Conservation (phyloP, 2,113 vertebrate genomes). For the Piliocolobus tephrosceles region DNA sequence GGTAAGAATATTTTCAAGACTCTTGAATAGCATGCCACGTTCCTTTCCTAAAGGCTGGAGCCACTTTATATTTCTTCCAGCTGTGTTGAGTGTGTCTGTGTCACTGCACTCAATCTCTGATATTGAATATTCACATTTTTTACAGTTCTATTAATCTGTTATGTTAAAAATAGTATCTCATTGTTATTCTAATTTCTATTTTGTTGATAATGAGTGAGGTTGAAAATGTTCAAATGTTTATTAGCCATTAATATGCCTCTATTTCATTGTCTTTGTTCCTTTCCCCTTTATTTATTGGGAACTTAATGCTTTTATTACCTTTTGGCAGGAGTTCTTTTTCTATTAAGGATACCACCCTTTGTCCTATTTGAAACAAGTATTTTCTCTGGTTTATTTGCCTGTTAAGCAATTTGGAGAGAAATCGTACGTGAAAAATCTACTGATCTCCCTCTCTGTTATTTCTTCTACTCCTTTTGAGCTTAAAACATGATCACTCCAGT, state of each 20-base stretch:
- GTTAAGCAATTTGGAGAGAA: constrained; percentile 19
- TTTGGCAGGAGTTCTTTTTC: not conserved
- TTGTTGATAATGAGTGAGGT: not conserved
- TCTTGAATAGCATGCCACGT: fast-evolving
- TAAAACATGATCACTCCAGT: not conserved
- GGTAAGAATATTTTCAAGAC: not conserved
- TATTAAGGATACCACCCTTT: not conserved
- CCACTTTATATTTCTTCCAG: not conserved
- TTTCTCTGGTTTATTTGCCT: not conserved
- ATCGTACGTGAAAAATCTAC: not conserved
- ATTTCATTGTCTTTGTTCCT: not conserved
- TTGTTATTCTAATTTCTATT: constrained; percentile 33
- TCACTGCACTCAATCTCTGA: not conserved
- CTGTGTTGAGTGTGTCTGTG: not conserved
- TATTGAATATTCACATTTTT: not conserved
- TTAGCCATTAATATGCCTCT: not conserved
- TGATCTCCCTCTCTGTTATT: not conserved
- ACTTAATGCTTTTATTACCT: not conserved
- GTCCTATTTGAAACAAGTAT: not conserved
- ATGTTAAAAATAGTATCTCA: constrained; percentile 49
- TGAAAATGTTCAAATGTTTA: constrained; percentile 47
- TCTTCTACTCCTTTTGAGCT: not conserved
- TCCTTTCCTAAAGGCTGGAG: not conserved
- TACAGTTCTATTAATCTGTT: not conserved
- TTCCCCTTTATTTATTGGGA: constrained; percentile 12